Conservation (phyloP, 2,797 vertebrate species). For the Triplophysa yarkandensis region DNA sequence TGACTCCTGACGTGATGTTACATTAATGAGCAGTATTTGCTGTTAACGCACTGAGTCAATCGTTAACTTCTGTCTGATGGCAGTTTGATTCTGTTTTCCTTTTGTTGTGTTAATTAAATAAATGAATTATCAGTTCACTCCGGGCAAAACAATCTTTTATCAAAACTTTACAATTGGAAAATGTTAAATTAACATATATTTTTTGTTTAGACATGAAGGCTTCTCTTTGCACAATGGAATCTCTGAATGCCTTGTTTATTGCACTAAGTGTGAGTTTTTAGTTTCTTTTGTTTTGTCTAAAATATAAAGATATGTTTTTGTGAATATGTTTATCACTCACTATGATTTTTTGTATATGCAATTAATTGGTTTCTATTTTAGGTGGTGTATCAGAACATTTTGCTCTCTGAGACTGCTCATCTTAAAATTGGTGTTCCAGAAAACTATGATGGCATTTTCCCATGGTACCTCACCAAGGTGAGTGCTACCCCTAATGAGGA, state of each 20-base stretch:
- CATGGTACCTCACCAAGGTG: constrained; percentile 83
- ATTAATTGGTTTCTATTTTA: constrained; percentile 56
- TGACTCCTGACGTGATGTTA: constrained; percentile 31
- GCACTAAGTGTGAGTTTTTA: constrained; percentile 40
- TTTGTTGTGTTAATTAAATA: background rate
- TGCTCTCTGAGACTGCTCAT: constrained; percentile 66
- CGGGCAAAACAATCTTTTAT: background rate
- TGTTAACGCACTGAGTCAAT: constrained; percentile 17
- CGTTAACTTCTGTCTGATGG: constrained; percentile 33
- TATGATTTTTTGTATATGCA: background rate
- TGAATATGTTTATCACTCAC: constrained; percentile 12
- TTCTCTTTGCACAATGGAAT: constrained; percentile 15
- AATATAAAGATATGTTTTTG: background rate
- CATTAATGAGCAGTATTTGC: constrained; percentile 33
- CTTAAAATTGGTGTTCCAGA: constrained; percentile 79
- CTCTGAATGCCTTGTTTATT: constrained; percentile 37
- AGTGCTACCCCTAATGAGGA: constrained; percentile 49
- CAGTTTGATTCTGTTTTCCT: background rate
- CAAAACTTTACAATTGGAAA: background rate
- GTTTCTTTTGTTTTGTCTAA: background rate
- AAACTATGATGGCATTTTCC: constrained; percentile 81
- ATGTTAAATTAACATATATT: constrained; percentile 3
- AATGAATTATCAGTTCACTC: background rate
- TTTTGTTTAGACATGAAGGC: constrained; percentile 10
- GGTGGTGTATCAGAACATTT: constrained; percentile 59